Conservation (phyloP, 2,888 invertebrate genomes). For the Tromatobia lineatoria region DNA sequence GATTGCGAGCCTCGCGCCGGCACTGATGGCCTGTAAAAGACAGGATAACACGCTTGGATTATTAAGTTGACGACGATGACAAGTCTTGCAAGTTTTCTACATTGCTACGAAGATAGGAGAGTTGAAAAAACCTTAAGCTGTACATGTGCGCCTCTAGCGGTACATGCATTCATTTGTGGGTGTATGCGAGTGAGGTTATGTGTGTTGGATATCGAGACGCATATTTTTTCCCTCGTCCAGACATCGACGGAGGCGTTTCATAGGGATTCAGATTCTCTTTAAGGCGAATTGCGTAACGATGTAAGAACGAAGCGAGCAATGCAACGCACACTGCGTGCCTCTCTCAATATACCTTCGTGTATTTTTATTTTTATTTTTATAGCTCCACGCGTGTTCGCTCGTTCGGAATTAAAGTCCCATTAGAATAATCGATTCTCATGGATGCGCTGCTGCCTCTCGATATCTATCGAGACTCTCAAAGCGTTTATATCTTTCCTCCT, state of each 20-base stretch:
- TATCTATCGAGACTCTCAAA: conserved; percentile 37
- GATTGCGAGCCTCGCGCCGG: conserved; percentile 93
- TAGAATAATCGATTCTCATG: conserved; percentile 64
- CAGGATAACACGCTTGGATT: conserved; percentile 64
- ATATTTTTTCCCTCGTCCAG: conserved; percentile 17
- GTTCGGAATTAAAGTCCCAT: conserved; percentile 72
- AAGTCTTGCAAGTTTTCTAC: conserved; percentile 26
- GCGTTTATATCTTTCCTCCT: conserved; percentile 26
- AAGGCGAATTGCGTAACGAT: conserved; percentile 61
- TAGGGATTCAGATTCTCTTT: conserved; percentile 48
- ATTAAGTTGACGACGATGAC: conserved; percentile 49
- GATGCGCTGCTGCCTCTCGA: conserved; percentile 46
- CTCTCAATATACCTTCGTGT: neutral
- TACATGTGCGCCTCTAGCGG: conserved; percentile 13
- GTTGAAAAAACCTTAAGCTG: conserved; percentile 20
- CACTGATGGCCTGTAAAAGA: conserved; percentile 90
- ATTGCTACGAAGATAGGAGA: conserved; percentile 6
- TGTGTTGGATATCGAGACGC: conserved; percentile 14
- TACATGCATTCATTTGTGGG: conserved; percentile 5
- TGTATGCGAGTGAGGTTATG: conserved; percentile 19
- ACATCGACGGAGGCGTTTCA: conserved; percentile 37
- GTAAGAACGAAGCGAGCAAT: conserved; percentile 28
- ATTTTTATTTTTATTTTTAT: conserved; percentile 36
- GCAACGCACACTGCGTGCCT: conserved; percentile 26
- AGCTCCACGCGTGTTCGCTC: conserved; percentile 65